Conservation (phyloP, 2,113 vertebrate species). For the Myodes glareolus region DNA sequence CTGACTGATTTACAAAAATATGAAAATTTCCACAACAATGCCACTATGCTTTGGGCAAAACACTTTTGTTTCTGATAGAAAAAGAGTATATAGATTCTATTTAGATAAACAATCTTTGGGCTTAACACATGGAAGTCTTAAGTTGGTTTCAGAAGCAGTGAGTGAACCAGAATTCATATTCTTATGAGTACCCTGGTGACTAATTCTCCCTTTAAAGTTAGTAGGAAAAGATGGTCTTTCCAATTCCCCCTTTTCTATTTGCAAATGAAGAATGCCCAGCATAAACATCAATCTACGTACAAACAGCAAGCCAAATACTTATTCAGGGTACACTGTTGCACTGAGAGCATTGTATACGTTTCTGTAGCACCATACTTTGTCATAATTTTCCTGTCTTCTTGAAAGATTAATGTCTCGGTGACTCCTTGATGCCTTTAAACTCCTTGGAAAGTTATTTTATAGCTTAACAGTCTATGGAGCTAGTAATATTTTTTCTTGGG, state of each 20-base stretch:
- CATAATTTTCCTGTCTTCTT: conserved; percentile 7
- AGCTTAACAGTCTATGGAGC: conserved; percentile 23
- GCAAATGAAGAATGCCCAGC: background rate
- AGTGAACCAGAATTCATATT: conserved; percentile 45
- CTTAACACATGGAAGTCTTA: conserved; percentile 43
- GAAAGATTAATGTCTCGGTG: conserved; percentile 25
- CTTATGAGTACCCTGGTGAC: conserved; percentile 40
- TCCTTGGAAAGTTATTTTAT: conserved; percentile 49
- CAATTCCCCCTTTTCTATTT: conserved; percentile 10
- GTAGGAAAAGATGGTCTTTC: background rate
- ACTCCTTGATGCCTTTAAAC: conserved; percentile 49
- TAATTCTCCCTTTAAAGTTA: conserved; percentile 39
- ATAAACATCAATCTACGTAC: background rate
- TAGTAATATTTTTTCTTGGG: conserved; percentile 15
- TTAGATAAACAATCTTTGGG: conserved; percentile 28
- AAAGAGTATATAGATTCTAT: conserved; percentile 19
- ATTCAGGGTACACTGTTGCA: background rate
- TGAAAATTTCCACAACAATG: background rate
- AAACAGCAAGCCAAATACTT: background rate
- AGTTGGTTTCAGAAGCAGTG: conserved; percentile 10
- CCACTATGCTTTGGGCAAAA: conserved; percentile 26
- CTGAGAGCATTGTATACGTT: background rate
- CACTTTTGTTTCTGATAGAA: background rate
- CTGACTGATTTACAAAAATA: background rate
- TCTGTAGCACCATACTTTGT: background rate